These are phyloP conservation scores for Drosophila aff. DNA, from an alignment of 1,140 invertebrate genomes.

Conservation along the genomic window DNA sequence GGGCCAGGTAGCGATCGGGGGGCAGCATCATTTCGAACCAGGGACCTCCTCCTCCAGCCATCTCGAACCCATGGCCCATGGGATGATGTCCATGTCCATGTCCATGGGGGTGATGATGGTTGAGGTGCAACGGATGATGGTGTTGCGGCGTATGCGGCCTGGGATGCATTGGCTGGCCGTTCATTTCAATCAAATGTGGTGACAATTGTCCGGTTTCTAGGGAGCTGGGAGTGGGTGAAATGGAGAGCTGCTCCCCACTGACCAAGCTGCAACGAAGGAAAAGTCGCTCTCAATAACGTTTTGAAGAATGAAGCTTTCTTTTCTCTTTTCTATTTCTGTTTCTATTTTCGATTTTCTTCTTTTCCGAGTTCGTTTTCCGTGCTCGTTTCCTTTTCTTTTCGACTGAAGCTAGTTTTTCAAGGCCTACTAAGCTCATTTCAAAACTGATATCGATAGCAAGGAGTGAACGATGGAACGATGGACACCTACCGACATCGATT, in stretches of 20 bases:
- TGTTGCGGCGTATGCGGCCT: background rate
- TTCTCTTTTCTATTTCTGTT: background rate
- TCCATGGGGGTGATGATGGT: background rate
- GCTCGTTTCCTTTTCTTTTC: too few species aligned
- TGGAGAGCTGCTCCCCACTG: background rate
- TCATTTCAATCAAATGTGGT: constrained; percentile 48
- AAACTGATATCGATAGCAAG: background rate
- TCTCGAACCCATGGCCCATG: background rate
- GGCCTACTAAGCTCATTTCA: background rate
- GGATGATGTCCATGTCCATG: background rate
- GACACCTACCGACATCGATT: constrained; percentile 52
- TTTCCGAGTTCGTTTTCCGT: too few species aligned
- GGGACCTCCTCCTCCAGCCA: background rate
- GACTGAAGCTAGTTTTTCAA: background rate
- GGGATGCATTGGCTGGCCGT: background rate
- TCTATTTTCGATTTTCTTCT: too few species aligned
- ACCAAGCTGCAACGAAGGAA: background rate
- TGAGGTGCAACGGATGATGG: background rate
- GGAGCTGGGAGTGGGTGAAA: constrained; percentile 17
- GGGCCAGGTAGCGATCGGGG: constrained; percentile 86
- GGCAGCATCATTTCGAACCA: constrained; percentile 78
- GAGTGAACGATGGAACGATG: too few species aligned
- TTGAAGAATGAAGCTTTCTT: background rate
- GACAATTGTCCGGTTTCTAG: constrained; percentile 43
- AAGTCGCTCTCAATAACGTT: background rate